These are phyloP conservation scores for Numenius phaeopus DNA, from an alignment of 2,797 vertebrate genomes.

Conservation along the genomic window DNA sequence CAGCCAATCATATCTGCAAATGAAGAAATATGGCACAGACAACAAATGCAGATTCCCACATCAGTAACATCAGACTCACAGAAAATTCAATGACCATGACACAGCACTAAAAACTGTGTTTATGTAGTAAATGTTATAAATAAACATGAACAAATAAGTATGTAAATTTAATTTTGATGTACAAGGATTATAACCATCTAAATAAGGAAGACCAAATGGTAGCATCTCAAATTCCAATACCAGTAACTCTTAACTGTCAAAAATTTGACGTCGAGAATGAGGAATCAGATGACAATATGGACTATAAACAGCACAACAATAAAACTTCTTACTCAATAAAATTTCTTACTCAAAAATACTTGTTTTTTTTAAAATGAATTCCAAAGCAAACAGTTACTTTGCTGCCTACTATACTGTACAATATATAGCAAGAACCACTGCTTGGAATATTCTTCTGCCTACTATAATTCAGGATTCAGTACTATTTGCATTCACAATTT, in stretches of 20 bases:
- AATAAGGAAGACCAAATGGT: background rate
- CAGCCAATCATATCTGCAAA: background rate
- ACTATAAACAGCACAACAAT: background rate
- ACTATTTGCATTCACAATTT: background rate
- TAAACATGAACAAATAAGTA: background rate
- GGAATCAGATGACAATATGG: background rate
- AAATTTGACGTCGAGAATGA: background rate
- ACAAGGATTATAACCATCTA: background rate
- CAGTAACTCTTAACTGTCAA: background rate
- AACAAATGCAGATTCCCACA: background rate
- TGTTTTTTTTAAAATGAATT: background rate
- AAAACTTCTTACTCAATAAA: background rate
- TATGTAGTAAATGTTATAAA: background rate
- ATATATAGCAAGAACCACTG: background rate
- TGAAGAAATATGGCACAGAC: background rate
- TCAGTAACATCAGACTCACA: background rate
- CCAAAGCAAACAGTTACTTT: background rate
- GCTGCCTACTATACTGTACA: background rate
- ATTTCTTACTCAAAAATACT: background rate
- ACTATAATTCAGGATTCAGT: background rate
- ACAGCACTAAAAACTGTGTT: background rate
- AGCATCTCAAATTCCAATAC: background rate
- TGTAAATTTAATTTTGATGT: background rate
- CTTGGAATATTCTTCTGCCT: background rate
- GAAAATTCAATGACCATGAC: background rate